Percentiles rank a stretch among this genome's conserved stretches.
phyloP scores from a whole-genome alignment of 2,113 vertebrate species.

The Trichechus manatus region DNA sequence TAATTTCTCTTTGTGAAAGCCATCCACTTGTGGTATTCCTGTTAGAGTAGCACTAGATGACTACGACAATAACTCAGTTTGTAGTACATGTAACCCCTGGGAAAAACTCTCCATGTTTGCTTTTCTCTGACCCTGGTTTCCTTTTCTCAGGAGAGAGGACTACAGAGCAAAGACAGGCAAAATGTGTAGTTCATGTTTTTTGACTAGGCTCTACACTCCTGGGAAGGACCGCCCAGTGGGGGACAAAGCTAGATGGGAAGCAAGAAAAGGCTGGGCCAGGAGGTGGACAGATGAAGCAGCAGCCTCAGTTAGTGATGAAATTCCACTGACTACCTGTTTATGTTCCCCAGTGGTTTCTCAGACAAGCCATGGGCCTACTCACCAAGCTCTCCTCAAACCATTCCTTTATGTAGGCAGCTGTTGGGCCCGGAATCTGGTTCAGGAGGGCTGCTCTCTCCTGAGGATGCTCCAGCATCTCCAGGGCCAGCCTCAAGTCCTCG shows the following conservation, averaged over 20 bases:
- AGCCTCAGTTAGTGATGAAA: background rate
- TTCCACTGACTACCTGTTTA: background rate
- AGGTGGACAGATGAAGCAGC: background rate
- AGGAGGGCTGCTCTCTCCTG: conserved; percentile 88
- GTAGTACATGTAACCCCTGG: too few relatives aligned
- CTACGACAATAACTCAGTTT: background rate
- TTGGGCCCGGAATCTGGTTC: conserved; percentile 90
- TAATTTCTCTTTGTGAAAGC: too few relatives aligned
- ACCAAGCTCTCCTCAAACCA: conserved; percentile 92
- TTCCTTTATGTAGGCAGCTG: conserved; percentile 88
- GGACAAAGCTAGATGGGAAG: background rate
- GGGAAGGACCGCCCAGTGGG: background rate
- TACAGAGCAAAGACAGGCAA: background rate
- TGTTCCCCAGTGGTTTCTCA: background rate
- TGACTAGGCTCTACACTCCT: background rate
- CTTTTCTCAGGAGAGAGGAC: background rate
- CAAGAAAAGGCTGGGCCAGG: background rate
- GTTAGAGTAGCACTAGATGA: too few relatives aligned
- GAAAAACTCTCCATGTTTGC: background rate
- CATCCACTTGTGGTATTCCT: too few relatives aligned
- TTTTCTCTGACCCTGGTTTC: background rate
- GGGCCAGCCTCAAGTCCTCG: conserved; percentile 90
- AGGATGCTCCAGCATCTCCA: conserved; percentile 90
- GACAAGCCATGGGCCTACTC: conserved; percentile 75
- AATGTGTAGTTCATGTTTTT: background rate